Evolutionary conservation across 2,888 invertebrate genomes (phyloP), one percentile per base, ranked within the genome.

Genomic region (Isoperla grammatica): DNA sequence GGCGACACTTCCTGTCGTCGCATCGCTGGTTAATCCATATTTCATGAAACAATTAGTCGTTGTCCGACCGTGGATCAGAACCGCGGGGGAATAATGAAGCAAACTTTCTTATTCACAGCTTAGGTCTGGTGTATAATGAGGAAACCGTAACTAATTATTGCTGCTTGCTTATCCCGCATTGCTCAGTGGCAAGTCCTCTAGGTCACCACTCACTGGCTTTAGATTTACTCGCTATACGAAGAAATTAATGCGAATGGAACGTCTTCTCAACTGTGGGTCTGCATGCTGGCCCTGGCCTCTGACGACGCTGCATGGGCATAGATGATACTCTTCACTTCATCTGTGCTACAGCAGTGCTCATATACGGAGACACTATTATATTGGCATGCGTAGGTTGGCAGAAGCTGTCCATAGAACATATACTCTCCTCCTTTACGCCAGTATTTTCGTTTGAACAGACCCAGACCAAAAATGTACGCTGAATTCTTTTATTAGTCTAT

Each of bases 1-100:
- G 15, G 37, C 39, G 53, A 53, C 53, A 53, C 53, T 39, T 53
- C 53, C 53, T 13, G 53, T 39, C 35, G 61, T 57, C 61, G 61
- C 61, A 57, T 58, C 55, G 55, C 48, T 61, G 58, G 15, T 46
- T 61, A 55, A 61, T 61, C 57, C 61, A 61, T 61, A 61, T 61
- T 61, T 57, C 61, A 61, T 61, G 61, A 61, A 61, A 61, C 61
- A 61, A 61, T 61, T 61, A 61, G 58, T 17, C 35, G 43, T 35
- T 48, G 46, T 40, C 61, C 54, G 57, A 58, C 39, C 61, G 55
- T 45, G 45, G 45, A 9, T 20, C 56, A 23, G 23, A n/a, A 20
- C 43, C 20, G 59, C 43, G 59, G 43, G 54, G 45, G 55, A 54
- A 56, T 60, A 60, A 60, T 60, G 56, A 60, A 60, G 46, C 48